These are phyloP conservation scores for Metallyticus violacea DNA, from an alignment of 2,888 invertebrate species.

Conservation along the genomic window DNA sequence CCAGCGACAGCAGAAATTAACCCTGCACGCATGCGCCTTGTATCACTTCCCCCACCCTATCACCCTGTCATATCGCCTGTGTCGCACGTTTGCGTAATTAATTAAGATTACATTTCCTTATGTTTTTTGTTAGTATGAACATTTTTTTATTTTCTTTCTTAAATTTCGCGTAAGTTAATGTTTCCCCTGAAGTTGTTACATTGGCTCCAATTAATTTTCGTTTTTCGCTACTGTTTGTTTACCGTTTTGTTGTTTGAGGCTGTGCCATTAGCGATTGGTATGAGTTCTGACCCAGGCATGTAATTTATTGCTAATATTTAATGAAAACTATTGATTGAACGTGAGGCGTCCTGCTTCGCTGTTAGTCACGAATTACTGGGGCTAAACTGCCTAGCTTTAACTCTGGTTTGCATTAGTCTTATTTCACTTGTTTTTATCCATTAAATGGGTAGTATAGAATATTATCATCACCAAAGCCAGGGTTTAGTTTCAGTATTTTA, in stretches of 20 bases:
- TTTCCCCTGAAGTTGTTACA: neutral
- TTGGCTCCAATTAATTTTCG: neutral
- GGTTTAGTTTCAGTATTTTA: too few species aligned
- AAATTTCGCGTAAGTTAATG: neutral
- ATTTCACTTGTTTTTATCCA: too few species aligned
- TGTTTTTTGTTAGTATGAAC: neutral
- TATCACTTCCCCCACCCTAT: neutral
- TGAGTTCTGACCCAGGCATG: neutral
- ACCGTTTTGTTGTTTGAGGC: neutral
- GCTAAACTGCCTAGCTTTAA: neutral
- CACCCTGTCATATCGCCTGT: neutral
- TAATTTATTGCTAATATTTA: slow-evolving; percentile 20
- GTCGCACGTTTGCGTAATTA: neutral
- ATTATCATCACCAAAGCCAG: too few species aligned
- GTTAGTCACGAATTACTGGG: too few species aligned
- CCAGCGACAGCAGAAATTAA: neutral
- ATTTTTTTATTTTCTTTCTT: neutral
- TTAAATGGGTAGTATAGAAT: too few species aligned
- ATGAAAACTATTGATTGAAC: slow-evolving; percentile 11
- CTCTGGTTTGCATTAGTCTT: too few species aligned
- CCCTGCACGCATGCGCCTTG: neutral
- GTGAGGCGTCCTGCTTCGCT: neutral
- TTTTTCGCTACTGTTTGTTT: neutral
- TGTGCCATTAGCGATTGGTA: neutral
- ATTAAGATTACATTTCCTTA: neutral